These are phyloP conservation scores for Chymomyza amoena DNA, from an alignment of 2,888 invertebrate species.

Conservation along the genomic window DNA sequence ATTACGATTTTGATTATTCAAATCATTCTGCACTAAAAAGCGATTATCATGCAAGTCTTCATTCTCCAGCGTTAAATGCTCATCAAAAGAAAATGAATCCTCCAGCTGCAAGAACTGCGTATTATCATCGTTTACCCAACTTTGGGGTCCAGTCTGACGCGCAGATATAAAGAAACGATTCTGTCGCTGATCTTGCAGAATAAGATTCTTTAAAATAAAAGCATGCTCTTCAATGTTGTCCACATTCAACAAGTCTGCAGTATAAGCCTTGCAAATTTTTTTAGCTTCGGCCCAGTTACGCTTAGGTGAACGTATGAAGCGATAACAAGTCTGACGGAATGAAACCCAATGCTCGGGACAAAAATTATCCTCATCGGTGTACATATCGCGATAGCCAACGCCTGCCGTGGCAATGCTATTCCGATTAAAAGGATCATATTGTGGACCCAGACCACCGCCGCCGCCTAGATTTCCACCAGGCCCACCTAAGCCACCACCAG, in stretches of 20 bases:
- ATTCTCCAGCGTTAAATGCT: conserved; percentile 78
- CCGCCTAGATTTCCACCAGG: conserved; percentile 13
- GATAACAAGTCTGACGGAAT: conserved; percentile 90
- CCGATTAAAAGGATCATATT: conserved; percentile 73
- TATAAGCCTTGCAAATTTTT: conserved; percentile 90
- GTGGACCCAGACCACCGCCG: conserved; percentile 45
- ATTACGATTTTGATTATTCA: conserved; percentile 53
- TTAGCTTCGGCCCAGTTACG: conserved; percentile 89
- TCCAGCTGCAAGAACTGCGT: conserved; percentile 88
- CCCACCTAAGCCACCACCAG: too few species aligned
- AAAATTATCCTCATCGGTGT: conserved; percentile 75
- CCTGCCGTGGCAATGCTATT: conserved; percentile 41
- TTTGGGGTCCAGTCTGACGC: conserved; percentile 85
- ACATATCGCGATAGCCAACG: conserved; percentile 61
- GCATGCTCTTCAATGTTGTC: conserved; percentile 92
- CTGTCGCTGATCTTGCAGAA: conserved; percentile 90
- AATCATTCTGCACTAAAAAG: conserved; percentile 71
- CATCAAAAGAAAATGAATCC: conserved; percentile 88
- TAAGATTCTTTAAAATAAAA: conserved; percentile 90
- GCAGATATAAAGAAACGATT: conserved; percentile 92
- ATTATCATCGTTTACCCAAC: conserved; percentile 93
- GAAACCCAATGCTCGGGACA: conserved; percentile 95
- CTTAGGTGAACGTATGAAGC: conserved; percentile 92
- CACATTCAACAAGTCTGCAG: conserved; percentile 89
- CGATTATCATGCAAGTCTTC: conserved; percentile 77